Evolutionary conservation across 2,888 invertebrate species (phyloP), one percentile per base, ranked within the genome.

Genomic region (Dysmachus trigonus): DNA sequence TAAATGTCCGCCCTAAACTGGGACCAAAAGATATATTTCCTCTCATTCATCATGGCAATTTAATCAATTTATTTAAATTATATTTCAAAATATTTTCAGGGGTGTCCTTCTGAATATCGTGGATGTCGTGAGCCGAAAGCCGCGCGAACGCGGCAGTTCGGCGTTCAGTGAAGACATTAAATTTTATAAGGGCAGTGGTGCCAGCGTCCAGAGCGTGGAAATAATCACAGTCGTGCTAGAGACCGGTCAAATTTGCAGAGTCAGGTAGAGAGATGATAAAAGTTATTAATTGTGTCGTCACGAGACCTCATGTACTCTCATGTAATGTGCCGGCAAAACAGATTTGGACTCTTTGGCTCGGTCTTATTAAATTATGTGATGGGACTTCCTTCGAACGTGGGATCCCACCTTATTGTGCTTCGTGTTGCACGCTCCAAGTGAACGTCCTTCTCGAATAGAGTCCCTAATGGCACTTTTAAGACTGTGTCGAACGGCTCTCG

Each of bases 71-170:
- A 62, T 81, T 81, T 81, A 18, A 22, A 53, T 31, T 71, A 33
- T 51, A 33, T 51, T 74, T 51, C 13, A 3, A 30, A 53, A 76
- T 76, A 85, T 27, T 85, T 76, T 76, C 74, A 81, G 85, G 53
- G 47, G 85, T n/a, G 85, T 86, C 2, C 41, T 86, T 18, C 62
- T 85, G 38, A 84, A 86, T 62, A 18, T 86, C 77, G 83, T 86
- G 53, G 83, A 77, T 10, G 86, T 71, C 5, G 76, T 85, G 13
- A 85, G 84, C 13, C 62, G 84, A 2, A 84, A 77, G 51, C n/a
- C 35, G 15, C 86, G 82, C 31, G 86, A 86, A 15, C 77, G 84
- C 3, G 84, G 85, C 62, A 86, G 86, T 53, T 71, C 72, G 27
- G 79, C 84, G 27, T 86, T 84, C 62, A 76, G 77, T 62, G 86